Evolutionary conservation across 2,888 invertebrate genomes (phyloP).

Genomic region (Synergus japonicus): DNA sequence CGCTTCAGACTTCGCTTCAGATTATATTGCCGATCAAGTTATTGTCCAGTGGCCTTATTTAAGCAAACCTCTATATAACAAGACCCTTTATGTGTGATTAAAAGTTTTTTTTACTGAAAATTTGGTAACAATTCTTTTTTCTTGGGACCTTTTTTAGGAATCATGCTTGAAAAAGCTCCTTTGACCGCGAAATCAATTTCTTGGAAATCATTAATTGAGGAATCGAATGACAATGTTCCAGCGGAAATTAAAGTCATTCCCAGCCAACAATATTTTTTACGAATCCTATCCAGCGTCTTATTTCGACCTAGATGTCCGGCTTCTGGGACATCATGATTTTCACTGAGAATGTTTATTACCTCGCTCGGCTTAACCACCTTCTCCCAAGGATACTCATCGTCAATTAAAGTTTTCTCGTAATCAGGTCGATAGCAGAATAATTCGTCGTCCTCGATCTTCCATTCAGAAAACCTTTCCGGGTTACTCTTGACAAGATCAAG

Average conservation of each 20-base stretch:
- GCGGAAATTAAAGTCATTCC: slow-evolving; percentile 62
- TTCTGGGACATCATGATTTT: too few species aligned
- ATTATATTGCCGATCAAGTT: slow-evolving; percentile 89
- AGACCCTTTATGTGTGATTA: slow-evolving; percentile 60
- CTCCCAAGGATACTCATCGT: neutral
- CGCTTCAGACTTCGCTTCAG: too few species aligned
- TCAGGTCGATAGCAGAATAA: slow-evolving; percentile 9
- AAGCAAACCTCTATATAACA: slow-evolving; percentile 65
- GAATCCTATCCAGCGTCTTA: slow-evolving; percentile 47
- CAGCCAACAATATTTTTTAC: slow-evolving; percentile 33
- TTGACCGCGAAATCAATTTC: slow-evolving; percentile 57
- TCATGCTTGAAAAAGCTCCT: slow-evolving; percentile 35
- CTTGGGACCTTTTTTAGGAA: slow-evolving; percentile 22
- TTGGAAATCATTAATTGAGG: slow-evolving; percentile 63
- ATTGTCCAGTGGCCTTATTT: slow-evolving; percentile 96
- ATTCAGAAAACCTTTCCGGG: slow-evolving; percentile 36
- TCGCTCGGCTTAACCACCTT: too few species aligned
- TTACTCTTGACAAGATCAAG: neutral
- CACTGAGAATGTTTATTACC: too few species aligned
- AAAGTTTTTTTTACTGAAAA: slow-evolving; percentile 46
- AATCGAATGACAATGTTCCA: slow-evolving; percentile 61
- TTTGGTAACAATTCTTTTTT: slow-evolving; percentile 22
- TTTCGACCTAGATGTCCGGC: slow-evolving; percentile 47
- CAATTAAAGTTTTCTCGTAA: slow-evolving; percentile 37
- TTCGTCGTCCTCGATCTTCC: slow-evolving; percentile 21